Percentiles rank a stretch among this genome's conserved stretches.
phyloP scores from a whole-genome alignment of 2,888 invertebrate genomes.

The Dolichomitus sp. region DNA sequence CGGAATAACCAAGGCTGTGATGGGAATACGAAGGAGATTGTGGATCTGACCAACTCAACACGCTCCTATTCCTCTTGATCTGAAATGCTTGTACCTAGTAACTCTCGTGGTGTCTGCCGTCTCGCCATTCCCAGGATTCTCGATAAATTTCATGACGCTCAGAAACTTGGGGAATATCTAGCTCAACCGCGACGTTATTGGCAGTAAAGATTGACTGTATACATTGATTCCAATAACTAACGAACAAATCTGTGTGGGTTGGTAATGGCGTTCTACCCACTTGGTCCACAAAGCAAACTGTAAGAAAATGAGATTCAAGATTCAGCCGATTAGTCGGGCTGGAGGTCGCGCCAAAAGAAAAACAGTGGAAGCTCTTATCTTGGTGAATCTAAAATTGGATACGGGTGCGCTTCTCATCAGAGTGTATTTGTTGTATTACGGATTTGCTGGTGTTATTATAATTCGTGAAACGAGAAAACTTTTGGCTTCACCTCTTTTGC shows the following conservation, averaged over 20 bases:
- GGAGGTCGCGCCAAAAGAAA: slow-evolving; percentile 16
- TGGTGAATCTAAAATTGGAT: slow-evolving; percentile 42
- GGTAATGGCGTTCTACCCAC: neutral
- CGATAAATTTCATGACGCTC: slow-evolving; percentile 12
- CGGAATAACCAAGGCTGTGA: slow-evolving; percentile 24
- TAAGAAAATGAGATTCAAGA: slow-evolving; percentile 21
- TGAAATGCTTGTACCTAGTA: slow-evolving; percentile 3
- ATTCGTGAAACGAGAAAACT: slow-evolving; percentile 37
- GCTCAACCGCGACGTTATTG: slow-evolving; percentile 41
- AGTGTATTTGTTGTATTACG: slow-evolving; percentile 16
- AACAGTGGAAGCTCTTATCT: slow-evolving; percentile 8
- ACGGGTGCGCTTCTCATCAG: neutral
- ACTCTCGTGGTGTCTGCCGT: slow-evolving; percentile 14
- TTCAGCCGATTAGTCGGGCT: slow-evolving; percentile 14
- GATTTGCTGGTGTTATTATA: neutral
- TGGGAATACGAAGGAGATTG: slow-evolving; percentile 19
- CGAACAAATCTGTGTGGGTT: neutral
- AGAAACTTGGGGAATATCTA: slow-evolving; percentile 35
- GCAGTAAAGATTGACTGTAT: slow-evolving; percentile 30
- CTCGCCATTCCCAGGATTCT: slow-evolving; percentile 10
- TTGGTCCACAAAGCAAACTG: neutral
- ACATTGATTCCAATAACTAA: slow-evolving; percentile 17
- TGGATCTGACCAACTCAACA: neutral
- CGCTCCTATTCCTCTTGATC: slow-evolving; percentile 1
- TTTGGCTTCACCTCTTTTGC: slow-evolving; percentile 11